Percentiles rank a stretch among this genome's conserved stretches.
Conservation (phyloP, 1,140 invertebrate species). For the Myzus persicae region DNA sequence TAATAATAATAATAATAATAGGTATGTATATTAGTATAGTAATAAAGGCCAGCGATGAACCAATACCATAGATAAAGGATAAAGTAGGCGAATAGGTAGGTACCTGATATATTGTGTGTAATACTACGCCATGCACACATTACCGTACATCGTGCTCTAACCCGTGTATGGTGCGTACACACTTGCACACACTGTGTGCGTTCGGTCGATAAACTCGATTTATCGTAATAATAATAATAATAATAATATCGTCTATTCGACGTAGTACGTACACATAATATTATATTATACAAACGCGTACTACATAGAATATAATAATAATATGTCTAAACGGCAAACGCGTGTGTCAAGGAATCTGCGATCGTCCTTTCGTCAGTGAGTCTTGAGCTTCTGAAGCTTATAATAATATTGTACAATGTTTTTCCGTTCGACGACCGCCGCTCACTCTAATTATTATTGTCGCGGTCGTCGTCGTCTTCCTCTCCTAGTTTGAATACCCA, state of each 20-base stretch:
- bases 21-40: no score
- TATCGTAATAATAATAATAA: constrained; percentile 16
- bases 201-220: constrained; percentile 32
- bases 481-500: not conserved
- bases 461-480: not conserved
- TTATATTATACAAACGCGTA: not conserved
- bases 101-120: not conserved
- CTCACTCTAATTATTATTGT: not conserved
- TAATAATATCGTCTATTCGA: not conserved
- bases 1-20: not conserved
- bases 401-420: not conserved
- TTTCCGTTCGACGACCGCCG: not conserved
- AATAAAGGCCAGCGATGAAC: not conserved
- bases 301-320: not conserved
- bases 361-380: not conserved
- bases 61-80: no score
- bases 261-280: not conserved
- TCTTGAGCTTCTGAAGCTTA: not conserved
- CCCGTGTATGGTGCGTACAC: not conserved
- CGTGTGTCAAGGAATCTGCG: not conserved
- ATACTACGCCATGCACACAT: not conserved
- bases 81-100: not conserved
- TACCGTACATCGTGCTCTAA: not conserved
- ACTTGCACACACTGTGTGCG: not conserved
- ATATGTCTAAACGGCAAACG: no score